Evolutionary conservation across 2,888 invertebrate genomes (phyloP).

Genomic region (Zeuzera pyrina): DNA sequence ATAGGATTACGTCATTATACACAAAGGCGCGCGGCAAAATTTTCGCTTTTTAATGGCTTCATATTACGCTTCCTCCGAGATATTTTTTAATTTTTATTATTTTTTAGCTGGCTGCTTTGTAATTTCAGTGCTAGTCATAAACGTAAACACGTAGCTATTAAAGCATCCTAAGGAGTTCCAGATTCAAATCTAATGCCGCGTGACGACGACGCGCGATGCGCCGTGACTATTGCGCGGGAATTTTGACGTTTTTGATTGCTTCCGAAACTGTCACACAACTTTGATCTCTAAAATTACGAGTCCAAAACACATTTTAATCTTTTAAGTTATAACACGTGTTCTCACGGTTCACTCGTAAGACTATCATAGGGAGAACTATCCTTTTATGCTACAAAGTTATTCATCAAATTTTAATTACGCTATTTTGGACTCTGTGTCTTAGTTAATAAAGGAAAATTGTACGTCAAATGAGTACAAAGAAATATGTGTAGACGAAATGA

Average conservation of each 20-base stretch:
- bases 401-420: no score
- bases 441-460: no score
- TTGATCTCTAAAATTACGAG: conserved; percentile 13
- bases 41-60: conserved; percentile 21
- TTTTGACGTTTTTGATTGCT: conserved; percentile 21
- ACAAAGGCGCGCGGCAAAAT: conserved; percentile 23
- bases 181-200: conserved; percentile 62
- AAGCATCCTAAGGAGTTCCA: conserved; percentile 54
- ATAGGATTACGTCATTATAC: conserved; percentile 65
- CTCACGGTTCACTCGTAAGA: no score
- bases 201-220: conserved; percentile 49
- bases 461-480: no score
- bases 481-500: no score
- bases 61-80: not conserved
- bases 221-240: conserved; percentile 32
- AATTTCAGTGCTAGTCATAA: no score
- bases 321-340: no score
- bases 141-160: conserved; percentile 38
- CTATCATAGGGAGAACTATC: no score
- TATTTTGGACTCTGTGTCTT: no score
- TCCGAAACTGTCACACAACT: conserved; percentile 11
- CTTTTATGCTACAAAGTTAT: no score
- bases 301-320: no score
- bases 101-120: no score
- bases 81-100: not conserved